Base-by-base conservation (phyloP, 2,113 vertebrate genomes). In the Centrocercus urophasianus region DNA sequence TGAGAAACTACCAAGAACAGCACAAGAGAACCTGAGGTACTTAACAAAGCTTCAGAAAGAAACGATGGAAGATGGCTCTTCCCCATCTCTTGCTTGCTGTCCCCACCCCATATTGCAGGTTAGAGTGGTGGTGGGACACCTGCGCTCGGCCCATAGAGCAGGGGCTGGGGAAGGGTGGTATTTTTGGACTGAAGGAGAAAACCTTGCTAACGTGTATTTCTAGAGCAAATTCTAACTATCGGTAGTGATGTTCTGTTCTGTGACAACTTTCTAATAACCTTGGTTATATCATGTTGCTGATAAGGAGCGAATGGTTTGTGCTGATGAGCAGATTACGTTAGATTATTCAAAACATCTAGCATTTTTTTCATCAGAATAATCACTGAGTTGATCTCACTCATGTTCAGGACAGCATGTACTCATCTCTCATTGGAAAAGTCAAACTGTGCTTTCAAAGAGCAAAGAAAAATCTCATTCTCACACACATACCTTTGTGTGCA, bases 1-100 rank as follows among this genome's bases (percentile, higher is more conserved):
- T 4, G 36, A 91, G 80, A 52, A 28, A 0, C n/a, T 65, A 54
- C 34, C 2, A 0, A 61, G 16, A 91, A 54, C 63, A 80, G 65
- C 38, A n/a, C 48, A 24, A 61, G 61, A 87, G n/a, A 22, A 6
- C 42, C 50, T 30, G 34, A 22, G 47, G 4, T 38, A 47, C 43
- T 67, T 71, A 89, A 30, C 66, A 22, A 87, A 57, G 79, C 76
- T 71, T 94, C 75, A 36, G 4, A 54, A 27, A 56, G 52, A 17
- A 22, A 97, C 66, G 17, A 97, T 98, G 97, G 90, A 84, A 72
- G 38, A 54, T 79, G 95, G 86, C 81, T 92, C 19, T 91, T 91
- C 65, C 73, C 21, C 56, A 57, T 85, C 6, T 42, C 94, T 40
- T 95, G 16, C 38, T 85, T 95, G 81, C 56, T 97, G 32, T 96